Conservation (phyloP, 2,113 vertebrate genomes). For the cattle (Bos taurus) region ARS-UCD2.0 NC_037343.1:26485001-26485500, state of each 20-base stretch:
- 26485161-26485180: constrained; percentile 60
- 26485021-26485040: not conserved
- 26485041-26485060: constrained; percentile 23
- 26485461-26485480: not conserved
- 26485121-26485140: constrained; percentile 61
- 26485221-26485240: constrained; percentile 81
- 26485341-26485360: constrained; percentile 63
- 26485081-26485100: constrained; percentile 40
- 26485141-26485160: constrained; percentile 67
- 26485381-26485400: constrained; percentile 49
- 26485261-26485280: constrained; percentile 81
- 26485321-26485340: constrained; percentile 79
- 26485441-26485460: not conserved
- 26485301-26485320: constrained; percentile 85
- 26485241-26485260: constrained; percentile 77
- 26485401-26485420: constrained; percentile 39
- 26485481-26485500: not conserved
- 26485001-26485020: constrained; percentile 43
- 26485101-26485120: constrained; percentile 52
- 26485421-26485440: not conserved
- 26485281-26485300: constrained; percentile 24
- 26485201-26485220: constrained; percentile 86
- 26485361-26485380: constrained; percentile 68
- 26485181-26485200: constrained; percentile 72
- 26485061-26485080: constrained; percentile 56